These are phyloP conservation scores for Drosophila funebris DNA, from an alignment of 1,140 invertebrate species.

Conservation along the genomic window DNA sequence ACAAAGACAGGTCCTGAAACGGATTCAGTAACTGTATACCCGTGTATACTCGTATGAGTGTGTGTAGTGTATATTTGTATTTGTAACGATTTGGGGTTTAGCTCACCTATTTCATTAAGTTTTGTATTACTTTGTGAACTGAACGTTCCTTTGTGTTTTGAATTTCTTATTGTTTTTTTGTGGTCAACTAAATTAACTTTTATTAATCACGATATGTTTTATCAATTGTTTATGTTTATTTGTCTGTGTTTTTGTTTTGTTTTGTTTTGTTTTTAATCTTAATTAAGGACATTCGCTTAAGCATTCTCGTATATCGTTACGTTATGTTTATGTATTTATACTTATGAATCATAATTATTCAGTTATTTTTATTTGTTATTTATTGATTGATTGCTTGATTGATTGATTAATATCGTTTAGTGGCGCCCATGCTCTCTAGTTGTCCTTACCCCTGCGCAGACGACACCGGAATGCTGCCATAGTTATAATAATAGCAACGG, in stretches of 20 bases:
- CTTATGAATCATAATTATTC: conserved; percentile 56
- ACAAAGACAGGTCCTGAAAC: conserved; percentile 3
- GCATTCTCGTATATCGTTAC: conserved; percentile 65
- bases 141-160: conserved; percentile 52
- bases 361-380: conserved; percentile 57
- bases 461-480: conserved; percentile 93
- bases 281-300: conserved; percentile 76
- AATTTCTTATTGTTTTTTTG: conserved; percentile 37
- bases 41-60: conserved; percentile 18
- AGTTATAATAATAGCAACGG: conserved; percentile 95
- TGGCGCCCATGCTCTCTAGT: conserved; percentile 60
- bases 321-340: conserved; percentile 58
- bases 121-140: conserved; percentile 61
- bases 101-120: conserved; percentile 80
- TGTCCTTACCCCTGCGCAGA: conserved; percentile 93
- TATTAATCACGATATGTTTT: conserved; percentile 60
- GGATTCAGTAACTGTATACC: not conserved
- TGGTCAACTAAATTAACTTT: conserved; percentile 79
- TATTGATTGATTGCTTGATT: conserved; percentile 35
- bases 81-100: conserved; percentile 83
- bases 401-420: conserved; percentile 36
- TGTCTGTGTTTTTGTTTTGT: conserved; percentile 19
- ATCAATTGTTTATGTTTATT: conserved; percentile 49
- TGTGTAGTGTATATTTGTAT: conserved; percentile 43
- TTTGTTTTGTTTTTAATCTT: conserved; percentile 27